Evolutionary conservation across 1,140 invertebrate species (phyloP).

Genomic region (Achatina immaculata): DNA sequence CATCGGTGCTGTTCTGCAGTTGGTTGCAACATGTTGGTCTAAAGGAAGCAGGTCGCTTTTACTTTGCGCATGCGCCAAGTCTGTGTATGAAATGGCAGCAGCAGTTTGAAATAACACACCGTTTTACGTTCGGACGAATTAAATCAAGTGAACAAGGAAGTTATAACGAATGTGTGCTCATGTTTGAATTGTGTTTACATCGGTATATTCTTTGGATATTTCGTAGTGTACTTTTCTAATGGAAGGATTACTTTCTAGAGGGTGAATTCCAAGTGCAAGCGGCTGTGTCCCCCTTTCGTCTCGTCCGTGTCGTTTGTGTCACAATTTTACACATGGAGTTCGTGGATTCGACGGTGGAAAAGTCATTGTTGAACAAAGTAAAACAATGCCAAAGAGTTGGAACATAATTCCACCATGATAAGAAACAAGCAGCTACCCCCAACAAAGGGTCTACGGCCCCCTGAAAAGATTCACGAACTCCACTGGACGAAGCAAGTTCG

Average conservation of each 20-base stretch:
- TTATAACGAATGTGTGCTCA: constrained; percentile 26
- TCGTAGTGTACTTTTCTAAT: not conserved
- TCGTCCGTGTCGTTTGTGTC: constrained; percentile 31
- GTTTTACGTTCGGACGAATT: constrained; percentile 46
- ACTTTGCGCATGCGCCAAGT: constrained; percentile 45
- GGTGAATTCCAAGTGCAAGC: constrained; percentile 30
- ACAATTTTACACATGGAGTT: constrained; percentile 28
- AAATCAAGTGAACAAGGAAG: constrained; percentile 42
- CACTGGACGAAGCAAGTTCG: constrained; percentile 67
- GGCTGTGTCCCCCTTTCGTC: constrained; percentile 18
- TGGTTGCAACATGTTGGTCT: too few relatives aligned
- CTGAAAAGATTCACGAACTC: constrained; percentile 49
- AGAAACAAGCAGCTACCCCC: constrained; percentile 46
- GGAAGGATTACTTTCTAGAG: constrained; percentile 14
- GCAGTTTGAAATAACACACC: constrained; percentile 44
- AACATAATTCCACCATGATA: constrained; percentile 47
- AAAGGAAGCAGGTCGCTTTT: not conserved
- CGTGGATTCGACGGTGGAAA: too few relatives aligned
- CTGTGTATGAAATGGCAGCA: constrained; percentile 50
- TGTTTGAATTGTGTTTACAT: constrained; percentile 32
- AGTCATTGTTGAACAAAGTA: not conserved
- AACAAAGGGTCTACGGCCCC: constrained; percentile 44
- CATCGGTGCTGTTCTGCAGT: too few relatives aligned
- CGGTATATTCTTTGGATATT: constrained; percentile 1
- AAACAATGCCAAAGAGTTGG: not conserved